Evolutionary conservation across 2,113 vertebrate genomes (phyloP).

Genomic region (Aegotheles bennettii): DNA sequence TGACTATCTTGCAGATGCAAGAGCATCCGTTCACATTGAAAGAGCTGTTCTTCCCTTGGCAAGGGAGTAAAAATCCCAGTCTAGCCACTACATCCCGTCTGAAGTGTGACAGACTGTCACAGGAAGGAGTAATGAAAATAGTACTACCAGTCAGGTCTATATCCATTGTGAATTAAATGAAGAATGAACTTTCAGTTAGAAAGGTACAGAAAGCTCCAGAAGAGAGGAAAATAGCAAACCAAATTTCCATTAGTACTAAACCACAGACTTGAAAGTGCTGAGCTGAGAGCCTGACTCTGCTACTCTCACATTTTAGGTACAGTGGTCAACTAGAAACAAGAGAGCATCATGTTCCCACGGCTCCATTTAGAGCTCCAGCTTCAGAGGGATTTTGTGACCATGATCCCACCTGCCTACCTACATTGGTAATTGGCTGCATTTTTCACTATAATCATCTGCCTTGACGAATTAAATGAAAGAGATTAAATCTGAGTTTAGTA

Average conservation of each 20-base stretch:
- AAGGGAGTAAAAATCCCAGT: background rate
- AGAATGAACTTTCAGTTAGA: background rate
- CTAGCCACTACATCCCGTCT: background rate
- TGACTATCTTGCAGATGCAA: background rate
- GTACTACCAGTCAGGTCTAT: background rate
- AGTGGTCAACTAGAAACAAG: background rate
- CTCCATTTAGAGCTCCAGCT: background rate
- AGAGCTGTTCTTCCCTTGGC: background rate
- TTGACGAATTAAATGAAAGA: background rate
- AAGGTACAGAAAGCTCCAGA: background rate
- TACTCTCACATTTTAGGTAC: background rate
- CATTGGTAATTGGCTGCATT: background rate
- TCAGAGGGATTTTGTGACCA: accelerated
- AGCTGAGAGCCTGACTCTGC: background rate
- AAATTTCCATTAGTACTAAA: background rate
- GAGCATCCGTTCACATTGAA: background rate
- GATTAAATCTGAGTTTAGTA: background rate
- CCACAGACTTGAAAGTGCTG: background rate
- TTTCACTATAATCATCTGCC: background rate
- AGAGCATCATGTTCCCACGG: background rate
- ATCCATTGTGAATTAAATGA: background rate
- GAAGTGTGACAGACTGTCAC: background rate
- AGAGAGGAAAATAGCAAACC: background rate
- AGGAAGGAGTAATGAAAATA: background rate
- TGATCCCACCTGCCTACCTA: background rate